Percentiles rank a stretch among this genome's conserved stretches.
Evolutionary conservation across 37 sponge, comb jelly and placozoan species (phyloP).

Genomic region (Dysidea cf. avara): DNA sequence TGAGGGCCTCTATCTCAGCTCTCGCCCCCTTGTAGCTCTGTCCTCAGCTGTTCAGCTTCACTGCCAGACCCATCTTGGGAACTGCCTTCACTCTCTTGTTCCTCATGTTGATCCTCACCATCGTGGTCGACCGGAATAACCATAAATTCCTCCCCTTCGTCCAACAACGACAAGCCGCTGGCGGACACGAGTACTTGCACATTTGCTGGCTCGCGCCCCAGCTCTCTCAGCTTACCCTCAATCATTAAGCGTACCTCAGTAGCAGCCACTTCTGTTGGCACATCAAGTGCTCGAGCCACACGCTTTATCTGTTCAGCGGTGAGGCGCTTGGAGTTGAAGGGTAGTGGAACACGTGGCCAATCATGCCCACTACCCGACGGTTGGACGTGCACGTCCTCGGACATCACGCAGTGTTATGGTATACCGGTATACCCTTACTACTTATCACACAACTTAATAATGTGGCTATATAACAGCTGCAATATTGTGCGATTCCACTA

Average conservation of each 20-base stretch:
- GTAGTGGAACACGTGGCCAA: not conserved
- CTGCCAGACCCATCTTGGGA: not conserved
- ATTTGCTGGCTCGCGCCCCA: constrained; percentile 3
- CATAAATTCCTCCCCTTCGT: not conserved
- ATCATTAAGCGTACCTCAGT: constrained; percentile 12
- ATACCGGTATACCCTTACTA: no score
- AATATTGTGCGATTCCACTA: no score
- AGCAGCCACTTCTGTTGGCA: constrained; percentile 1
- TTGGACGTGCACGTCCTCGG: no score
- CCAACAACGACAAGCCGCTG: not conserved
- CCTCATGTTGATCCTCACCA: no score
- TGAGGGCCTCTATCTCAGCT: constrained; percentile 1
- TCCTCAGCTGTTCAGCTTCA: not conserved
- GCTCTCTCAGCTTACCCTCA: constrained; percentile 13
- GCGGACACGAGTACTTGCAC: constrained; percentile 5
- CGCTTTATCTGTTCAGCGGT: constrained; percentile 1
- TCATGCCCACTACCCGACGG: no score
- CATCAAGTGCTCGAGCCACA: not conserved
- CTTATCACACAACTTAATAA: no score
- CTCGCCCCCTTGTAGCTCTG: constrained; percentile 2
- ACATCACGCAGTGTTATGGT: no score
- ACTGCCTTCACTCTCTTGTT: no score
- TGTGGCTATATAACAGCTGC: no score
- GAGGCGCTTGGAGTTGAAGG: constrained; percentile 8
- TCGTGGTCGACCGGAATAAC: no score